phyloP scores from a whole-genome alignment of 2,113 vertebrate species.

The Acrocephalus kingi region DNA sequence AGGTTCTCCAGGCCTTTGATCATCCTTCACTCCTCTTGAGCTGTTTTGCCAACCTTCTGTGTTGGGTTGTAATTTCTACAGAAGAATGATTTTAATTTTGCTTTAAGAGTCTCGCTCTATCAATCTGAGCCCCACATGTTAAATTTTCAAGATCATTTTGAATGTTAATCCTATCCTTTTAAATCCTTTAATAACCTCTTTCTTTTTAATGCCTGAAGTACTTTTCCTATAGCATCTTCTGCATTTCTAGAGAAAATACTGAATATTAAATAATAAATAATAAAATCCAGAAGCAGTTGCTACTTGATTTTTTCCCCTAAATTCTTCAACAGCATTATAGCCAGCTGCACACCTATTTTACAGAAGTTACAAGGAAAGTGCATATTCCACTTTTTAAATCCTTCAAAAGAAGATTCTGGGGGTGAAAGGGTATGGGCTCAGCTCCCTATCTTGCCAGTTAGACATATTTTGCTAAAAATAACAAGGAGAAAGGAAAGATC shows the following conservation, averaged over 20 bases:
- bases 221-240: background rate
- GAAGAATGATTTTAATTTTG: background rate
- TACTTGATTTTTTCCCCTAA: background rate
- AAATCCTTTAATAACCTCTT: conserved; percentile 24
- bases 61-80: background rate
- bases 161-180: background rate
- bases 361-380: background rate
- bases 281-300: background rate
- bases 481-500: background rate
- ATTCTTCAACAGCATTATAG: background rate
- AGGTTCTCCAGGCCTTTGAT: background rate
- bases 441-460: background rate
- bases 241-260: background rate
- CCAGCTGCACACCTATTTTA: background rate
- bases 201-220: background rate
- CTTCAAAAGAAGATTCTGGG: background rate
- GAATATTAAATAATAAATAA: background rate
- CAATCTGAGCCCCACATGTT: background rate
- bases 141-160: background rate
- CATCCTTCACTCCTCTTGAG: background rate
- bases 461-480: background rate
- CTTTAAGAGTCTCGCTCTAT: background rate
- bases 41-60: background rate
- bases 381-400: background rate
- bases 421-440: background rate